phyloP scores from a whole-genome alignment of 2,797 vertebrate genomes.

The Halcyon leucocephala region DNA sequence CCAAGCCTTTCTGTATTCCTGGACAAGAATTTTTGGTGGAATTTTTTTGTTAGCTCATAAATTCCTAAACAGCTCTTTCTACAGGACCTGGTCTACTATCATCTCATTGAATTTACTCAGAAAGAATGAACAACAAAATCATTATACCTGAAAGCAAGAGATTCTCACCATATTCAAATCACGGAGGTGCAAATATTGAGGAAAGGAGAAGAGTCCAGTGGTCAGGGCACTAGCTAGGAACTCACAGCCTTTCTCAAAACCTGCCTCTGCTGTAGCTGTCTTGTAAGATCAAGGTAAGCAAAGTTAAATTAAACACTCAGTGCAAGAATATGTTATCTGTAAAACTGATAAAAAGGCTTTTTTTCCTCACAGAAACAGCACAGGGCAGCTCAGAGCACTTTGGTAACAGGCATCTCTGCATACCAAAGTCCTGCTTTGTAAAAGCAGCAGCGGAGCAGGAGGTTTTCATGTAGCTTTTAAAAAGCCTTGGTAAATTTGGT shows the following conservation, averaged over 20 bases:
- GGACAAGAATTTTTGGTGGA: background rate
- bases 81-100: background rate
- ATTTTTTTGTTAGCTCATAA: background rate
- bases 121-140: background rate
- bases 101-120: background rate
- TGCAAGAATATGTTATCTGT: background rate
- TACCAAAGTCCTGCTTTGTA: background rate
- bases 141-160: background rate
- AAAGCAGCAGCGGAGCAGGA: background rate
- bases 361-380: background rate
- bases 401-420: background rate
- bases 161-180: background rate
- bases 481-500: background rate
- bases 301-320: background rate
- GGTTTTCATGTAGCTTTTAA: background rate
- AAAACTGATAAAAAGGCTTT: background rate
- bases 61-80: background rate
- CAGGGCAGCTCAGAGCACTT: background rate
- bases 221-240: background rate
- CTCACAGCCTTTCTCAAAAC: background rate
- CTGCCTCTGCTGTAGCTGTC: background rate
- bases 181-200: background rate
- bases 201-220: background rate
- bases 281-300: background rate
- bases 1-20: background rate